These are phyloP conservation scores for Apis dorsata DNA, from an alignment of 1,140 invertebrate genomes.

Conservation along the genomic window DNA sequence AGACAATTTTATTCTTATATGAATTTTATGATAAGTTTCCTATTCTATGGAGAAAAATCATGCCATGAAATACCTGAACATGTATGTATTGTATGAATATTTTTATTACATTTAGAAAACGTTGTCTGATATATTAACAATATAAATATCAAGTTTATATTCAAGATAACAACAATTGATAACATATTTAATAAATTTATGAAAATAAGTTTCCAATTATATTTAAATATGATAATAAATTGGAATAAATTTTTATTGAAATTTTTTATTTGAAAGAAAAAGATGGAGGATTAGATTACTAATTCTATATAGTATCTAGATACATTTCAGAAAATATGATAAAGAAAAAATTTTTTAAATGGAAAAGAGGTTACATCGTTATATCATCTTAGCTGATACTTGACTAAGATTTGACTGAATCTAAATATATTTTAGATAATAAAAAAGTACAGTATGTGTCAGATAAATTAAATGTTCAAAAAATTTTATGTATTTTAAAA, in stretches of 20 bases:
- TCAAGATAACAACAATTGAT: not conserved
- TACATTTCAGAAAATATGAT: slow-evolving; percentile 22
- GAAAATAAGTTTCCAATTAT: not conserved
- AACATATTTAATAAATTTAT: not conserved
- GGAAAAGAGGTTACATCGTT: not conserved
- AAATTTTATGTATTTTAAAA: not conserved
- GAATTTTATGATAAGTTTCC: not conserved
- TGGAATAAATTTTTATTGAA: not conserved
- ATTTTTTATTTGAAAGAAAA: not conserved
- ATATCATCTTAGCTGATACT: not conserved
- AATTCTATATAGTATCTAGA: slow-evolving; percentile 17
- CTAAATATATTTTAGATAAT: not conserved
- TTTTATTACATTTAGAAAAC: not conserved
- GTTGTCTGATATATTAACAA: not conserved
- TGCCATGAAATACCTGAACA: not conserved
- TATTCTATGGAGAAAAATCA: not conserved
- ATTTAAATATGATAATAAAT: not conserved
- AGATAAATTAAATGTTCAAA: not conserved
- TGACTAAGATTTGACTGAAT: not conserved
- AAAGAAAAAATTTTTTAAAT: not conserved
- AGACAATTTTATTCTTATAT: slow-evolving; percentile 1
- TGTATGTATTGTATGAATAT: slow-evolving; percentile 17
- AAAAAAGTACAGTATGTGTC: not conserved
- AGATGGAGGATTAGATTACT: not conserved
- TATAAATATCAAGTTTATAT: not conserved